phyloP scores from a whole-genome alignment of 1,140 invertebrate genomes.

The Ectropis grisescens region DNA sequence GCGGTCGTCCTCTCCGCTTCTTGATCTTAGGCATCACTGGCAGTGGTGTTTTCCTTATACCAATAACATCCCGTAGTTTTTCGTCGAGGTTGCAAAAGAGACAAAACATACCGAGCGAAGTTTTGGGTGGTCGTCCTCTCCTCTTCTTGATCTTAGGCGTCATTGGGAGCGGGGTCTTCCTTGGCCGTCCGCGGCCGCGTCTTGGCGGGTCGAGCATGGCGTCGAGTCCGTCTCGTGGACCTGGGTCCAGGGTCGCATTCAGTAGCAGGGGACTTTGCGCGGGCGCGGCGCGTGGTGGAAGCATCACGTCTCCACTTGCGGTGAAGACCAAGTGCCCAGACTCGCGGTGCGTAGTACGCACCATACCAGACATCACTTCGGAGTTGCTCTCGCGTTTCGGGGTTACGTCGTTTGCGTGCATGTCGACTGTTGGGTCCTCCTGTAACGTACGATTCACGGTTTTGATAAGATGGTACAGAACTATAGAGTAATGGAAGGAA shows the following conservation, averaged over 20 bases:
- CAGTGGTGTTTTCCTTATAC: slow-evolving; percentile 59
- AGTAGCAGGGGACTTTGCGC: slow-evolving; percentile 20
- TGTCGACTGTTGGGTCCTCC: slow-evolving; percentile 57
- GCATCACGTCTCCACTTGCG: slow-evolving; percentile 59
- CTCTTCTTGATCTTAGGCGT: slow-evolving; percentile 63
- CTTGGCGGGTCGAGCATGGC: slow-evolving; percentile 38
- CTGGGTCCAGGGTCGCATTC: slow-evolving; percentile 26
- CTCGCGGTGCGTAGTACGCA: slow-evolving; percentile 59
- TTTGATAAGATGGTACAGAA: too few species aligned
- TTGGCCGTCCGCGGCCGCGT: slow-evolving; percentile 43
- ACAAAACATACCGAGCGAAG: slow-evolving; percentile 33
- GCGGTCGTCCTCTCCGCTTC: slow-evolving; percentile 59
- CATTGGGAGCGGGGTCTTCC: slow-evolving; percentile 58
- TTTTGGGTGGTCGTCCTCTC: slow-evolving; percentile 61
- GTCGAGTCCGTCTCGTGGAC: slow-evolving; percentile 20
- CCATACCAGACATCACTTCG: slow-evolving; percentile 61
- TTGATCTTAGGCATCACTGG: slow-evolving; percentile 60
- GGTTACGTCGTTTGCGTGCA: slow-evolving; percentile 25
- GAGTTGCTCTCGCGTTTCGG: slow-evolving; percentile 52
- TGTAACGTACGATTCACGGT: slow-evolving; percentile 19
- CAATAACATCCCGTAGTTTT: too few species aligned
- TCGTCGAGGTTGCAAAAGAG: too few species aligned
- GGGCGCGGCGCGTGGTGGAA: slow-evolving; percentile 28
- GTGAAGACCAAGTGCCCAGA: slow-evolving; percentile 62
- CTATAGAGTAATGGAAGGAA: too few species aligned